Base-by-base conservation (phyloP, 2,888 invertebrate species). In the Thera britannica region DNA sequence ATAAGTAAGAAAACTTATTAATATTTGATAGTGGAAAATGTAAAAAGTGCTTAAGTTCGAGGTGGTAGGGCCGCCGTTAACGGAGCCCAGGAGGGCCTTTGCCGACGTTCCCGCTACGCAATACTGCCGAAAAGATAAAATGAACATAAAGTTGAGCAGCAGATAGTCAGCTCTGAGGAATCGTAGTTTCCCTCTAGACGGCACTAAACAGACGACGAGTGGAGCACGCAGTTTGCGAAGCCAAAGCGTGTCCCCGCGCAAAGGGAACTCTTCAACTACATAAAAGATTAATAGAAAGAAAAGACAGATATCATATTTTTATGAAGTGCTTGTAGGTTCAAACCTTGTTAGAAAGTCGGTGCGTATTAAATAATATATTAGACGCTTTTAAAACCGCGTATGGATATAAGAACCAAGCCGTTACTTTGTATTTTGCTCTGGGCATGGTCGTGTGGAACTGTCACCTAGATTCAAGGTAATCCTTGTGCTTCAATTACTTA, bases 61-160 rank as follows among this genome's bases (percentile, higher is more conserved):
- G 86, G 86, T 87, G 87, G 83, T 79, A 84, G 84, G 86, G 83
- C 85, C 86, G 85, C 85, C 85, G 89, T 90, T 92, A 93, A 93
- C 91, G 92, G 83, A 90, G 85, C 93, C 92, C 92, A 85, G 75
- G 93, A 93, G 93, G 85, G 90, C 90, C 87, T 89, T 93, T 90
- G 88, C 77, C 86, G 82, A 83, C 85, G 87, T 90, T 90, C 89
- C 92, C 84, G 87, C 81, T 81, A 89, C 90, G 90, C 90, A 91
- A 90, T 92, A 92, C 90, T 87, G 88, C 86, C 90, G 88, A 90
- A 93, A 92, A 93, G 91, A 93, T 93, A 93, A 93, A 93, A 93
- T 90, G 92, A 91, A 93, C 92, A 90, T 93, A 93, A 93, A 92
- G 88, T 93, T 92, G 89, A 92, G 90, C 84, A 90, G 88, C 83